phyloP scores from a whole-genome alignment of 2,113 vertebrate species.

The Carollia perspicillata region DNA sequence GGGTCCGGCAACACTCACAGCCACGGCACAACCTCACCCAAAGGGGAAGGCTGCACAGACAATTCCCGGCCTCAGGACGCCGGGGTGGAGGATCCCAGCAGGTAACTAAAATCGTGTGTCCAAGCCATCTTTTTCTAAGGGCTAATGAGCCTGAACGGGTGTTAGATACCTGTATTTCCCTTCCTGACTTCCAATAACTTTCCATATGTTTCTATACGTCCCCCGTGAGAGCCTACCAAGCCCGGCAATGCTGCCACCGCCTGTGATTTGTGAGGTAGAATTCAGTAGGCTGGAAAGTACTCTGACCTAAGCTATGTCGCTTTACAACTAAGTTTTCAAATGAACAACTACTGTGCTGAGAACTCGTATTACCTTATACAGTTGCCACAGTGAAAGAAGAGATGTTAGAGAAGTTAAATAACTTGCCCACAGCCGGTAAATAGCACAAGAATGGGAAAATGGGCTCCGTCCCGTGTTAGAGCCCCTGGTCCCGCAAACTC shows the following conservation, averaged over 20 bases:
- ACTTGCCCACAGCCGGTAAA: background rate
- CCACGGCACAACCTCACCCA: background rate
- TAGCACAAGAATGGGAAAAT: background rate
- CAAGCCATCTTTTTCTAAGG: background rate
- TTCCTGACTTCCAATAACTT: background rate
- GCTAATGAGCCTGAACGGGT: background rate
- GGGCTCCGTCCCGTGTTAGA: background rate
- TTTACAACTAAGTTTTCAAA: background rate
- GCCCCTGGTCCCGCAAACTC: background rate
- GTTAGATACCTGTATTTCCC: rapidly evolving
- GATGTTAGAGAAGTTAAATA: background rate
- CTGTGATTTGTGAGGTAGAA: background rate
- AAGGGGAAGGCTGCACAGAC: background rate
- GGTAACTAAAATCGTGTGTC: background rate
- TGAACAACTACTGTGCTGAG: background rate
- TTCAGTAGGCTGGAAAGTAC: background rate
- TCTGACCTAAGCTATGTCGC: background rate
- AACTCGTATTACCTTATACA: background rate
- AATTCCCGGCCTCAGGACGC: background rate
- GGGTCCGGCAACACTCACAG: background rate
- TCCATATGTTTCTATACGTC: rapidly evolving
- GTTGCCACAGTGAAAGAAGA: background rate
- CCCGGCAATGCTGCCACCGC: too few species aligned
- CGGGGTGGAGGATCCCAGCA: background rate
- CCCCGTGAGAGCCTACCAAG: background rate